Evolutionary conservation across 1,140 invertebrate genomes (phyloP).

Genomic region (Atta cephalotes): DNA sequence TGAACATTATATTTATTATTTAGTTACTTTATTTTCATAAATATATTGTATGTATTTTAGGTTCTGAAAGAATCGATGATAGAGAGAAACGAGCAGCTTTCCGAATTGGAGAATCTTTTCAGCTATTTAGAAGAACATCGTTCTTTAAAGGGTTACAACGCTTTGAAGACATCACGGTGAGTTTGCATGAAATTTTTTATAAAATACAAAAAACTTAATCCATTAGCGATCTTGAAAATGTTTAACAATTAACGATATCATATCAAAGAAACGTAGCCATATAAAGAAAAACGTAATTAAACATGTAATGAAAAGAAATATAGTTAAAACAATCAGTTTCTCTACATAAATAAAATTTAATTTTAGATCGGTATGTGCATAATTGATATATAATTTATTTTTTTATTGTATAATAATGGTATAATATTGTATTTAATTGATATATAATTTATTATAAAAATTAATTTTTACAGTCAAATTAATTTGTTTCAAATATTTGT

Average conservation of each 20-base stretch:
- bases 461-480: not conserved
- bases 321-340: not conserved
- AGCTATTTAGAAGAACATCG: conserved; percentile 88
- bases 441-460: not conserved
- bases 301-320: not conserved
- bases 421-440: not conserved
- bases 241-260: not conserved
- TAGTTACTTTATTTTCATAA: not conserved
- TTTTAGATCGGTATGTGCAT: not conserved
- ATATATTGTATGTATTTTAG: conserved; percentile 56
- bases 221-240: not conserved
- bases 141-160: conserved; percentile 85
- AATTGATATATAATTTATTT: not conserved
- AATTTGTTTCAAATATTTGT: not conserved
- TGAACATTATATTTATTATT: not conserved
- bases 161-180: conserved; percentile 82
- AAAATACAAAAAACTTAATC: not conserved
- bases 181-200: conserved; percentile 68
- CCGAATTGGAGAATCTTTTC: conserved; percentile 89
- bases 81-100: conserved; percentile 87
- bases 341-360: not conserved
- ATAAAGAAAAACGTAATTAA: not conserved
- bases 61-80: conserved; percentile 84
- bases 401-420: too few species aligned
- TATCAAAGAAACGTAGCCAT: not conserved